phyloP scores from a whole-genome alignment of 2,888 invertebrate genomes.

The Orgyia antiqua region DNA sequence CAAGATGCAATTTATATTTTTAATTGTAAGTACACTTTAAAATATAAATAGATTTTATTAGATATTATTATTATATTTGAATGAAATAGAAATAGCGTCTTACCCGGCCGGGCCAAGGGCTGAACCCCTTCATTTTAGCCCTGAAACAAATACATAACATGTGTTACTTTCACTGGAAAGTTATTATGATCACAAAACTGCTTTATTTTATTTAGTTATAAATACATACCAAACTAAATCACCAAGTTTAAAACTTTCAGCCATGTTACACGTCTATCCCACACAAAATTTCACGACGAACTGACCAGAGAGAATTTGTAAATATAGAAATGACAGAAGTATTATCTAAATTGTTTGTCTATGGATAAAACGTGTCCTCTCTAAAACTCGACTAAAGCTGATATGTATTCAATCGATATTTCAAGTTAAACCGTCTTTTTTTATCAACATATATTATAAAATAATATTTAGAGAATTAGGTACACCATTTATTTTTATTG shows the following conservation, averaged over 20 bases:
- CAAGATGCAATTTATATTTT: slow-evolving; percentile 20
- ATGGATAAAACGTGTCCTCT: too few relatives aligned
- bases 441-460: too few relatives aligned
- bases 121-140: slow-evolving; percentile 99
- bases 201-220: slow-evolving; percentile 19
- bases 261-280: slow-evolving; percentile 50
- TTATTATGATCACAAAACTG: slow-evolving; percentile 51
- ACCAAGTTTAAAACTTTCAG: slow-evolving; percentile 70
- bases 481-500: too few relatives aligned
- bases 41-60: slow-evolving; percentile 5
- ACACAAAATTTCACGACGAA: slow-evolving; percentile 61
- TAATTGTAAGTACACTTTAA: slow-evolving; percentile 12
- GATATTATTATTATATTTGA: not conserved
- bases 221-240: slow-evolving; percentile 75
- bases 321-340: too few relatives aligned
- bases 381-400: too few relatives aligned
- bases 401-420: too few relatives aligned
- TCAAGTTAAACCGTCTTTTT: too few relatives aligned
- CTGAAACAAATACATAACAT: slow-evolving; percentile 77
- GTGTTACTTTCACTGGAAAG: slow-evolving; percentile 19
- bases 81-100: slow-evolving; percentile 67
- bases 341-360: too few relatives aligned
- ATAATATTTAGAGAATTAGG: too few relatives aligned
- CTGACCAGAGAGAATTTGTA: slow-evolving; percentile 42
- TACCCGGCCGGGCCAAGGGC: slow-evolving; percentile 98